Evolutionary conservation across 1,140 invertebrate genomes (phyloP).

Genomic region (Maniola jurtina): DNA sequence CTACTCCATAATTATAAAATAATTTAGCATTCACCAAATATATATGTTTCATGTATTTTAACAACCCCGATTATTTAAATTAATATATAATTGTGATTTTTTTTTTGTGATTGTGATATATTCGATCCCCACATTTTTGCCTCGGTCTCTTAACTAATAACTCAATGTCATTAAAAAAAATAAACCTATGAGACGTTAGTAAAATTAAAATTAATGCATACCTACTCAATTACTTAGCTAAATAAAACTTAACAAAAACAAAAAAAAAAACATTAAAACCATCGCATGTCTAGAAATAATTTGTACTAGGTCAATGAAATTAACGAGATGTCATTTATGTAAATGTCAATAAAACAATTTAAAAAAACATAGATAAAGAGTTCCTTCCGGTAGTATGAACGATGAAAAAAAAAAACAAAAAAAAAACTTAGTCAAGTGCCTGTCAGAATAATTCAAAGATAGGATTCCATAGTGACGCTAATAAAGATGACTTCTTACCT

Average conservation of each 20-base stretch:
- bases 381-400: no score
- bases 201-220: constrained; percentile 15
- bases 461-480: no score
- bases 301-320: constrained; percentile 37
- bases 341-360: background rate
- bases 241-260: constrained; percentile 10
- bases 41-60: no score
- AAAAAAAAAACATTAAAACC: constrained; percentile 14
- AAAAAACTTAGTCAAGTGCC: no score
- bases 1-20: constrained; percentile 31
- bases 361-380: no score
- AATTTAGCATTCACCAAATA: constrained; percentile 10
- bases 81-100: constrained; percentile 14
- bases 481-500: no score
- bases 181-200: constrained; percentile 34
- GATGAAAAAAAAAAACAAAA: no score
- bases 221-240: constrained; percentile 3
- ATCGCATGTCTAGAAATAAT: constrained; percentile 33
- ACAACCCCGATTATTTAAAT: no score
- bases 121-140: background rate
- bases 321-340: constrained; percentile 24
- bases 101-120: constrained; percentile 8
- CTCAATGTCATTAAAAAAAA: constrained; percentile 10
- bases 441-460: no score
- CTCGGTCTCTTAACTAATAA: constrained; percentile 4